A percentile compares a stretch with the other conserved stretches of the same genome.
These are phyloP conservation scores for Morpho helenor DNA, from an alignment of 2,888 invertebrate genomes.

Conservation along the genomic window DNA sequence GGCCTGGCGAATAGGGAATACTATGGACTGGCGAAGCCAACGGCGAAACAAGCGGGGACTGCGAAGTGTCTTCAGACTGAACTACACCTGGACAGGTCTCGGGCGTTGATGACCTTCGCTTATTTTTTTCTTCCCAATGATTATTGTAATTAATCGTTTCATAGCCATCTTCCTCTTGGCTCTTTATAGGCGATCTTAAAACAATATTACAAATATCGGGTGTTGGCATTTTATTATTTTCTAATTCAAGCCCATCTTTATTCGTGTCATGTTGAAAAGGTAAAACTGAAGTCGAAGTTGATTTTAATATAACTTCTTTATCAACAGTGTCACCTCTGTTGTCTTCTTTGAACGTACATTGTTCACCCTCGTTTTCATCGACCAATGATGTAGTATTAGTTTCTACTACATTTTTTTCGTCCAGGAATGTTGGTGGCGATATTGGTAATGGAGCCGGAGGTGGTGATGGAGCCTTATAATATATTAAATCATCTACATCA, in stretches of 20 bases:
- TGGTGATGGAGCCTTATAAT: slow-evolving; percentile 28
- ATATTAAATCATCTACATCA: slow-evolving; percentile 21
- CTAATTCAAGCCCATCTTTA: slow-evolving; percentile 35
- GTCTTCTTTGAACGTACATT: slow-evolving; percentile 10
- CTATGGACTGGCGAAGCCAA: slow-evolving; percentile 61
- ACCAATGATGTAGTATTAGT: slow-evolving; percentile 16
- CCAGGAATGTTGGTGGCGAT: slow-evolving; percentile 48
- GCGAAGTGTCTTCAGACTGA: slow-evolving; percentile 44
- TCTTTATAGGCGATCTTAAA: slow-evolving; percentile 39
- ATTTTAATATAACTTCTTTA: slow-evolving; percentile 24
- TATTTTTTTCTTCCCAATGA: slow-evolving; percentile 59
- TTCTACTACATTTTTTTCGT: slow-evolving; percentile 29
- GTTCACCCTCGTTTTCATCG: slow-evolving; percentile 20
- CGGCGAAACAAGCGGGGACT: slow-evolving; percentile 59
- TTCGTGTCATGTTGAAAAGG: slow-evolving; percentile 40
- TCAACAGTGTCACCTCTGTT: slow-evolving; percentile 25
- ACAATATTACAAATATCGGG: slow-evolving; percentile 47
- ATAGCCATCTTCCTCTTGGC: slow-evolving; percentile 49
- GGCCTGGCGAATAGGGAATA: slow-evolving; percentile 40
- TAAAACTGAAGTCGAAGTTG: slow-evolving; percentile 37
- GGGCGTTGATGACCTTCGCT: slow-evolving; percentile 64
- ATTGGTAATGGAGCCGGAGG: slow-evolving; percentile 44
- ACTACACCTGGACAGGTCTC: slow-evolving; percentile 49
- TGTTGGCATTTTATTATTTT: slow-evolving; percentile 39
- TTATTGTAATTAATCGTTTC: slow-evolving; percentile 55